phyloP scores from a whole-genome alignment of 2,797 vertebrate species.

The Bovichtus variegatus region DNA sequence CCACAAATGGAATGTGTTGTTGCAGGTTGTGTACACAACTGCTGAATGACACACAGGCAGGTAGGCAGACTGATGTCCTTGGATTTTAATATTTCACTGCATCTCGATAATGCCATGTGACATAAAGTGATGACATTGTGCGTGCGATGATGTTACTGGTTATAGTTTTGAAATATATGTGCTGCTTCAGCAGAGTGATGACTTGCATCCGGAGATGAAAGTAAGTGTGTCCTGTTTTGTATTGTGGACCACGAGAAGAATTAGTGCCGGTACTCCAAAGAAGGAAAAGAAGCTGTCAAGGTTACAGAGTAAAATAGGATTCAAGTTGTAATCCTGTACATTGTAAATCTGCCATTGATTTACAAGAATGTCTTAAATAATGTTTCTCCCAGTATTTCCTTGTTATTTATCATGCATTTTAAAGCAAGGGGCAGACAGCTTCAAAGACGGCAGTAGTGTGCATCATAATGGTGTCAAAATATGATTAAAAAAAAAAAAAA shows the following conservation, averaged over 20 bases:
- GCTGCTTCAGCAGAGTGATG: slow-evolving; percentile 61
- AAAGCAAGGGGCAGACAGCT: slow-evolving; percentile 31
- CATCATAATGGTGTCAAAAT: slow-evolving; percentile 38
- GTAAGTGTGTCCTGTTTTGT: slow-evolving; percentile 60
- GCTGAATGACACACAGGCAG: slow-evolving; percentile 12
- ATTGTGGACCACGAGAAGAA: slow-evolving; percentile 59
- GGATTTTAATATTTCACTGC: slow-evolving; percentile 50
- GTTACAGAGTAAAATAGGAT: slow-evolving; percentile 71
- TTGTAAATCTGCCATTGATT: slow-evolving; percentile 74
- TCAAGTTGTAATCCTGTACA: slow-evolving; percentile 64
- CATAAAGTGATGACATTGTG: slow-evolving; percentile 49
- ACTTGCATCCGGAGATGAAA: slow-evolving; percentile 65
- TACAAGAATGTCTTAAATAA: slow-evolving; percentile 57
- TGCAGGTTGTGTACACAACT: slow-evolving; percentile 20
- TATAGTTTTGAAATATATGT: slow-evolving; percentile 64
- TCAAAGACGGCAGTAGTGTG: slow-evolving; percentile 24
- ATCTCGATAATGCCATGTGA: slow-evolving; percentile 39
- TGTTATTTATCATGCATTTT: slow-evolving; percentile 48
- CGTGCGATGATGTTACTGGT: slow-evolving; percentile 52
- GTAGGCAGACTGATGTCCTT: slow-evolving; percentile 44
- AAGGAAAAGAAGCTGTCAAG: slow-evolving; percentile 70
- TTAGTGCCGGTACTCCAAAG: slow-evolving; percentile 62
- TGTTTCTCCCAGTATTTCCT: slow-evolving; percentile 36
- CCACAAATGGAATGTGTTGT: slow-evolving; percentile 3
- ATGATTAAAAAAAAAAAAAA: slow-evolving; percentile 24